These are phyloP conservation scores for Vesta saturnalis DNA, from an alignment of 2,888 invertebrate genomes.

Conservation along the genomic window DNA sequence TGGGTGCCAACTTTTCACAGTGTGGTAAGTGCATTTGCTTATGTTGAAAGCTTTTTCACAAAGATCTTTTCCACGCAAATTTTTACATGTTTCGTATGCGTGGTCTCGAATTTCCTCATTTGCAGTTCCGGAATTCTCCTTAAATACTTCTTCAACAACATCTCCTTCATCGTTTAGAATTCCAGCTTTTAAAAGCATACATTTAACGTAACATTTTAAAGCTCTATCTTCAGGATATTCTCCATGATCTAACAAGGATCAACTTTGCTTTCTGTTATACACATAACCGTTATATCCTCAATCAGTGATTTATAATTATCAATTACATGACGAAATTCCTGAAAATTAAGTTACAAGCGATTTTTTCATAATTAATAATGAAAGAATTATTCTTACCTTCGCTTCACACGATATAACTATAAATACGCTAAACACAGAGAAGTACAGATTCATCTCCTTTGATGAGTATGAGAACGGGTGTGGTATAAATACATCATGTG, in stretches of 20 bases:
- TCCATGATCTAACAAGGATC: neutral
- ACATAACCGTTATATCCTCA: neutral
- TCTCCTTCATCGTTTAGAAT: neutral
- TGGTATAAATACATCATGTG: no score
- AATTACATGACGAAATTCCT: neutral
- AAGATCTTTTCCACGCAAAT: neutral
- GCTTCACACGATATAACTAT: no score
- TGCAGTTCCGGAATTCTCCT: neutral
- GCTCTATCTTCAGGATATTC: neutral
- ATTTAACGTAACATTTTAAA: neutral
- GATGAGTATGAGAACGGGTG: no score
- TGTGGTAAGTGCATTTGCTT: constrained; percentile 10
- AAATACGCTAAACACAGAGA: no score
- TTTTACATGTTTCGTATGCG: neutral
- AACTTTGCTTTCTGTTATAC: neutral
- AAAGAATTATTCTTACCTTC: no score
- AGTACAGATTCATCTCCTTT: no score
- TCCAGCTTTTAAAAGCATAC: neutral
- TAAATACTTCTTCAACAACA: neutral
- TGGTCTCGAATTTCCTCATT: neutral
- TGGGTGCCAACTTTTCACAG: constrained; percentile 5
- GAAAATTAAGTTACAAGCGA: neutral
- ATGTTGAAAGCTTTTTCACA: constrained; percentile 10
- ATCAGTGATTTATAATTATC: neutral
- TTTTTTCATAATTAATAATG: no score